Conservation (phyloP, 1,140 invertebrate species). For the Bombus breviceps region DNA sequence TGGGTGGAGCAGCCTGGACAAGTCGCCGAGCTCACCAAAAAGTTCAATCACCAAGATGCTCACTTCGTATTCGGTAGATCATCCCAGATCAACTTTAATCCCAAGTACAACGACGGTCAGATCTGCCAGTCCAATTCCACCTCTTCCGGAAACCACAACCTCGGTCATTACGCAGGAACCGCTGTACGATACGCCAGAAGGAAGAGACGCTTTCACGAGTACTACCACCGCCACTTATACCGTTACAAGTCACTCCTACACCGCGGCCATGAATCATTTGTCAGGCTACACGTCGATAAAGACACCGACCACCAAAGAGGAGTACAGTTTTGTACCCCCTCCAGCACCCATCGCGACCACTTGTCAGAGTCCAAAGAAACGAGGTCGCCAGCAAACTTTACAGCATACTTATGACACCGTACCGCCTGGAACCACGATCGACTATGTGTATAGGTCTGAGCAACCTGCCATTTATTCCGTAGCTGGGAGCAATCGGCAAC, state of each 20-base stretch:
- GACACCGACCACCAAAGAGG: constrained; percentile 74
- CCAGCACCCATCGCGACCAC: constrained; percentile 65
- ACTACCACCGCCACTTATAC: constrained; percentile 31
- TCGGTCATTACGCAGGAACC: constrained; percentile 75
- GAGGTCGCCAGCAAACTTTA: constrained; percentile 72
- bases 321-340: constrained; percentile 75
- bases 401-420: constrained; percentile 70
- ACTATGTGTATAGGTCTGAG: constrained; percentile 85
- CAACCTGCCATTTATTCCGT: constrained; percentile 89
- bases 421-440: constrained; percentile 71
- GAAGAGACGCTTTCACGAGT: constrained; percentile 73
- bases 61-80: constrained; percentile 77
- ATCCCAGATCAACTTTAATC: constrained; percentile 67
- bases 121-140: constrained; percentile 73
- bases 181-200: constrained; percentile 79
- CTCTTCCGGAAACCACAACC: constrained; percentile 70
- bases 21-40: constrained; percentile 90
- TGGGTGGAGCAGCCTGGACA: constrained; percentile 92
- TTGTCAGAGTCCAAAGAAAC: constrained; percentile 77
- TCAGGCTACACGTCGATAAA: constrained; percentile 70
- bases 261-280: constrained; percentile 72
- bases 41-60: constrained; percentile 77
- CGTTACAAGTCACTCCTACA: constrained; percentile 64
- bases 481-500: constrained; percentile 87
- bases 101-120: constrained; percentile 70